Evolutionary conservation across 2,113 vertebrate genomes (phyloP).

Genomic region (Mormoops blainvillei): DNA sequence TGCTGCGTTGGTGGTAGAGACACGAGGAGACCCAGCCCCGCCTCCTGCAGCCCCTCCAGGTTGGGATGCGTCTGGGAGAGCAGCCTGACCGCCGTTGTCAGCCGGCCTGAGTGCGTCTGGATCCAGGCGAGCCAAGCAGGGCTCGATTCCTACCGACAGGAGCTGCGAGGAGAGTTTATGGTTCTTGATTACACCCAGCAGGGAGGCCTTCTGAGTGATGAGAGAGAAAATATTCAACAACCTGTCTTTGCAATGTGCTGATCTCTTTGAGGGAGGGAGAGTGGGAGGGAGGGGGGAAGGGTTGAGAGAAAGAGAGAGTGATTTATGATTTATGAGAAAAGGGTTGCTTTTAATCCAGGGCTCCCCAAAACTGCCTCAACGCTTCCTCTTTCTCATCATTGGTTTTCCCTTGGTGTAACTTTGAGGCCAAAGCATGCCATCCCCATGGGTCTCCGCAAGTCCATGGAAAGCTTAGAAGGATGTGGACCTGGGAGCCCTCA

Average conservation of each 20-base stretch:
- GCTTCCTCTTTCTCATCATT: slow-evolving; percentile 9
- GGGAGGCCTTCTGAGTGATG: slow-evolving; percentile 77
- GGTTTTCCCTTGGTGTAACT: background rate
- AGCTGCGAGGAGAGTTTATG: slow-evolving; percentile 53
- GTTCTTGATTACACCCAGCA: slow-evolving; percentile 80
- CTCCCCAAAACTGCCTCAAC: slow-evolving; percentile 47
- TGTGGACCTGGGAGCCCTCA: background rate
- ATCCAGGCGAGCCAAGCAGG: background rate
- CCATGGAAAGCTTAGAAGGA: background rate
- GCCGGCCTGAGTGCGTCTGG: background rate
- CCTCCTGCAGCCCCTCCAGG: background rate
- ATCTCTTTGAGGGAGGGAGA: slow-evolving; percentile 48
- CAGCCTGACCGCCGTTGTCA: background rate
- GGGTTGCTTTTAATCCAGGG: slow-evolving; percentile 2
- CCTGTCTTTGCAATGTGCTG: slow-evolving; percentile 66
- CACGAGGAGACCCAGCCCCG: background rate
- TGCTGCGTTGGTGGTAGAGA: background rate
- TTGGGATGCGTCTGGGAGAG: background rate
- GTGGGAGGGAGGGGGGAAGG: background rate
- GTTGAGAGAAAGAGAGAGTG: slow-evolving; percentile 24
- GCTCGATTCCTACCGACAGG: slow-evolving; percentile 36
- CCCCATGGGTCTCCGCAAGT: background rate
- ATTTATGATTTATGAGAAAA: slow-evolving; percentile 54
- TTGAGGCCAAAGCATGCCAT: slow-evolving; percentile 10
- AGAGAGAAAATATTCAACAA: slow-evolving; percentile 71